Base-by-base conservation (phyloP, 2,113 vertebrate genomes). In the Ophiodon elongatus region DNA sequence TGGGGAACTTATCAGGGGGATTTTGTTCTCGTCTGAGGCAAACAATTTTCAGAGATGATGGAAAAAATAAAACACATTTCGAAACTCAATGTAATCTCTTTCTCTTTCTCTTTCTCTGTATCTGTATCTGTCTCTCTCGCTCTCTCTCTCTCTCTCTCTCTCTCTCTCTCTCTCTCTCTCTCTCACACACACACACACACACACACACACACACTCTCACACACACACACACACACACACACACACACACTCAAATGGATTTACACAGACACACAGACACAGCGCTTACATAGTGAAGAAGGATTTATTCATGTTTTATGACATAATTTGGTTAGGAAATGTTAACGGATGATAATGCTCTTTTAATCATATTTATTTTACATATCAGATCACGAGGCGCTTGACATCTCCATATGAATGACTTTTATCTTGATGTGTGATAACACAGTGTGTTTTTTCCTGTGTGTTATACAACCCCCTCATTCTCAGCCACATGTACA, bases 21-120 rank as follows among this genome's bases (percentile, higher is more conserved):
- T 89, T 91, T 86, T 85, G 59, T 80, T 91, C 83, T 80, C 57
- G 72, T 90, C 70, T 90, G 65, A 86, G 74, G 66, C 79, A 86
- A 85, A 92, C 85, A 85, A 70, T 88, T 75, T 88, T 87, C 82
- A 86, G 82, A 91, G 90, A 86, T 70, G 69, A 87, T 78, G 59
- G 78, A 77, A 87, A 77, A 87, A 89, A 83, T 29, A 66, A 64
- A 76, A 71, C 56, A 80, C 45, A 72, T 85, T 83, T 82, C 62
- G 67, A 78, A 84, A 90, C 80, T 78, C 67, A 75, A n/a, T 70
- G 65, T 84, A 83, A 84, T 85, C 66, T 78, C 65, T 60, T 11
- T 33, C 71, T 80, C 52, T 85, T n/a, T 63, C 65, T 60, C 14
- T 33, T 73, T 80, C 52, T 85, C 27, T 63, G 54, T 50, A 17